These are phyloP conservation scores for Drosophila nebulosa DNA, from an alignment of 1,140 invertebrate genomes.

Conservation along the genomic window DNA sequence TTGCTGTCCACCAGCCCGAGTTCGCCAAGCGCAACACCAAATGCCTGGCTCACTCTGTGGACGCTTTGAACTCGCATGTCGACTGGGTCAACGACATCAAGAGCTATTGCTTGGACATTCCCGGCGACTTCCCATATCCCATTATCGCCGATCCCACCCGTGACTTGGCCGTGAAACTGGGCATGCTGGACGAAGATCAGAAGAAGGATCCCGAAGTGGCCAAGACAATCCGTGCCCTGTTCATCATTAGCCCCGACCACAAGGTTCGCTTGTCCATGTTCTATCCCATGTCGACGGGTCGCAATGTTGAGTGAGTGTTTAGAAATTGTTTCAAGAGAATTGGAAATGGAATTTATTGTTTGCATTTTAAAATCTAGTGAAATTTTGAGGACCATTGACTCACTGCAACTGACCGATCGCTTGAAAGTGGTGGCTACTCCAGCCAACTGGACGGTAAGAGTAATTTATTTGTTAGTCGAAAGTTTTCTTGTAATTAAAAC, in stretches of 20 bases:
- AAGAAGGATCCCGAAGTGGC: slow-evolving; percentile 87
- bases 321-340: neutral
- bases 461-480: neutral
- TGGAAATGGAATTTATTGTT: neutral
- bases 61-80: slow-evolving; percentile 88
- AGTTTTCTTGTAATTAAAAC: neutral
- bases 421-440: slow-evolving; percentile 90
- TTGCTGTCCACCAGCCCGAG: slow-evolving; percentile 87
- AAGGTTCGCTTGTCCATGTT: slow-evolving; percentile 90
- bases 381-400: slow-evolving; percentile 93
- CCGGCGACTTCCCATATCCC: slow-evolving; percentile 89
- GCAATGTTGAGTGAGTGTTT: slow-evolving; percentile 92
- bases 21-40: slow-evolving; percentile 91
- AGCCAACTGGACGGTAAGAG: slow-evolving; percentile 91
- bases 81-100: slow-evolving; percentile 92
- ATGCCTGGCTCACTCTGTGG: slow-evolving; percentile 92
- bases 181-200: slow-evolving; percentile 93
- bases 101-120: slow-evolving; percentile 86
- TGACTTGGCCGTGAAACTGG: slow-evolving; percentile 88
- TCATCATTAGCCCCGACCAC: slow-evolving; percentile 93
- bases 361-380: slow-evolving; percentile 87
- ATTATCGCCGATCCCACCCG: slow-evolving; percentile 93
- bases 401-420: slow-evolving; percentile 90
- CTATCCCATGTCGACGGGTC: slow-evolving; percentile 94
- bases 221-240: slow-evolving; percentile 91